Percentiles rank a stretch among this genome's conserved stretches.
Conservation (phyloP, 2,888 invertebrate species). For the Aphidius colemani region DNA sequence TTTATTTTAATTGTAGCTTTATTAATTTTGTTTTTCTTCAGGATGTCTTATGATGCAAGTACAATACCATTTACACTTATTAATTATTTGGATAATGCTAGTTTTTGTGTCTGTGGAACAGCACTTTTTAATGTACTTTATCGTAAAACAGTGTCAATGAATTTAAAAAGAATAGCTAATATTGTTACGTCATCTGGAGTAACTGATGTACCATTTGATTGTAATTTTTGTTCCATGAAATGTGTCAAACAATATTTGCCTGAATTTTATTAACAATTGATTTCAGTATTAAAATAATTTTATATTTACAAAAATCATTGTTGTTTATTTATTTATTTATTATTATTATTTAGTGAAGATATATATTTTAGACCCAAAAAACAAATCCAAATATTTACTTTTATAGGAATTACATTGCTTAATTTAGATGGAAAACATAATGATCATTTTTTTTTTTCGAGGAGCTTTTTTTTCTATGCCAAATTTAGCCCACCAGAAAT, state of each 20-base stretch:
- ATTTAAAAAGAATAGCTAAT: constrained; percentile 37
- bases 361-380: too few relatives aligned
- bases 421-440: too few relatives aligned
- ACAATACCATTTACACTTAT: constrained; percentile 67
- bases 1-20: constrained; percentile 3
- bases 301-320: too few relatives aligned
- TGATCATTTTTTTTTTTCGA: too few relatives aligned
- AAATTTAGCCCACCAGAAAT: too few relatives aligned
- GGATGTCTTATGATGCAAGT: constrained; percentile 64
- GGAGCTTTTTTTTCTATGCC: too few relatives aligned
- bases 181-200: constrained; percentile 44
- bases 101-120: constrained; percentile 68
- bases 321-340: too few relatives aligned
- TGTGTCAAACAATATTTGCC: constrained; percentile 50
- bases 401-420: too few relatives aligned
- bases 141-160: constrained; percentile 34
- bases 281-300: too few relatives aligned
- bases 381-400: too few relatives aligned
- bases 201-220: constrained; percentile 64
- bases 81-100: constrained; percentile 66
- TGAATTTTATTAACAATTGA: too few relatives aligned
- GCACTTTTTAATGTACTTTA: constrained; percentile 55
- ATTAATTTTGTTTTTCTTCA: constrained; percentile 37
- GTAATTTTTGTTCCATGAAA: constrained; percentile 67
- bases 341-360: too few relatives aligned